A percentile compares a stretch with the other conserved stretches of the same genome.
These are phyloP conservation scores for Drepana arcuata DNA, from an alignment of 1,140 invertebrate species.

Conservation along the genomic window DNA sequence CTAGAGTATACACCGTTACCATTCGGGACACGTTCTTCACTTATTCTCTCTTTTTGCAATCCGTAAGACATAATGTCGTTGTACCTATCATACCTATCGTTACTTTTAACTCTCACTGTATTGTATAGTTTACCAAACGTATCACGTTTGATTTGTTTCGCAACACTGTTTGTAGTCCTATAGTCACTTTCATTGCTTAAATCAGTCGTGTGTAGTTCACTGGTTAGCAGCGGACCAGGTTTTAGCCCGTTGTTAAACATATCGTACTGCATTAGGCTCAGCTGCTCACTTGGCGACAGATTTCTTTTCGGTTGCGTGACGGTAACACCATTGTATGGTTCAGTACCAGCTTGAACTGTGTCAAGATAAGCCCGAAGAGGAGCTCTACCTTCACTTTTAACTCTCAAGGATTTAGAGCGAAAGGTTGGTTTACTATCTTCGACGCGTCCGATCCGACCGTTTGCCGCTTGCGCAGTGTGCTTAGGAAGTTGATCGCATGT, in stretches of 20 bases:
- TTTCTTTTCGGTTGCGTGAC: slow-evolving; percentile 70
- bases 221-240: slow-evolving; percentile 27
- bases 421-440: slow-evolving; percentile 56
- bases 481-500: slow-evolving; percentile 58
- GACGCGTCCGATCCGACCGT: slow-evolving; percentile 50
- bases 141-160: slow-evolving; percentile 58
- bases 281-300: slow-evolving; percentile 65
- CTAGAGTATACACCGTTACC: slow-evolving; percentile 57
- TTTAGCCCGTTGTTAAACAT: slow-evolving; percentile 48
- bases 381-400: slow-evolving; percentile 65
- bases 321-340: slow-evolving; percentile 53
- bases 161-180: slow-evolving; percentile 59
- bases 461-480: slow-evolving; percentile 45
- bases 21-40: slow-evolving; percentile 55
- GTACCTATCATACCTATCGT: slow-evolving; percentile 59
- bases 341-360: slow-evolving; percentile 28
- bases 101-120: slow-evolving; percentile 70
- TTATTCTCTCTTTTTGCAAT: slow-evolving; percentile 35
- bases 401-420: slow-evolving; percentile 68
- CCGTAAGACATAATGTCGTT: slow-evolving; percentile 52
- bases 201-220: slow-evolving; percentile 41
- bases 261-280: slow-evolving; percentile 63
- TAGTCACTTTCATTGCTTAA: slow-evolving; percentile 56
- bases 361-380: slow-evolving; percentile 56
- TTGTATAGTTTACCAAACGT: slow-evolving; percentile 61